Evolutionary conservation across 2,113 vertebrate species (phyloP), one percentile per base, ranked within the genome.

Genomic region (Noctilio leporinus): DNA sequence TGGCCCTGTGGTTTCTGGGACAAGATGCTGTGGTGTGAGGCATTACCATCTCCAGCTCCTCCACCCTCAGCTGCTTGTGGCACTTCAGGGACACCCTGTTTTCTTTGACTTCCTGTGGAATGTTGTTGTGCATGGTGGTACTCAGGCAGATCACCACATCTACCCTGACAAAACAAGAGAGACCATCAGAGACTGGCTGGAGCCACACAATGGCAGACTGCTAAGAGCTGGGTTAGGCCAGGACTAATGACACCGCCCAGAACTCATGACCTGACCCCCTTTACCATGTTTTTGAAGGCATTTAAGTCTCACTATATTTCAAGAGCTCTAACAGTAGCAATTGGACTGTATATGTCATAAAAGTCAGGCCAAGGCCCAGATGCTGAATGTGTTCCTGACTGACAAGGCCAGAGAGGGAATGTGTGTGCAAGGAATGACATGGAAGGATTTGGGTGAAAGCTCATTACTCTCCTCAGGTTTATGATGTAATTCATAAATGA

Each of bases 121-220:
- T 99, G 97, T 99, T 99, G 2, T 99, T 99, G 94, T 99, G 99
- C 97, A 99, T 99, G 0, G 99, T 99, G 78, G 99, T 99, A 97
- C 99, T 99, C 95, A 99, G 98, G 87, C 99, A 99, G 97, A 99
- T 99, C 84, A 99, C 99, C 14, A 99, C 99, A 2, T 99, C 99
- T 97, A 99, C 99, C 98, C 99, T 99, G 98, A 73, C 45, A 70
- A 20, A 15, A 82, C 86, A 90, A 69, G 55, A 51, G 77, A 93
- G 93, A 30, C 47, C 38, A 43, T 47, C 5, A 75, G 45, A 96
- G 64, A 53, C 10, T 8, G 12, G 19, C 22, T 67, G n/a, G 10
- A 51, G 47, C n/a, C 43, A 24, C 38, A 7, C 1, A 2, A 17
- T 33, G 16, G 24, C 76, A 87, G 73, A 26, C 3, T 3, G 47